Conservation (phyloP, 2,113 vertebrate species). For the Corythoichthys haematopterus region DNA sequence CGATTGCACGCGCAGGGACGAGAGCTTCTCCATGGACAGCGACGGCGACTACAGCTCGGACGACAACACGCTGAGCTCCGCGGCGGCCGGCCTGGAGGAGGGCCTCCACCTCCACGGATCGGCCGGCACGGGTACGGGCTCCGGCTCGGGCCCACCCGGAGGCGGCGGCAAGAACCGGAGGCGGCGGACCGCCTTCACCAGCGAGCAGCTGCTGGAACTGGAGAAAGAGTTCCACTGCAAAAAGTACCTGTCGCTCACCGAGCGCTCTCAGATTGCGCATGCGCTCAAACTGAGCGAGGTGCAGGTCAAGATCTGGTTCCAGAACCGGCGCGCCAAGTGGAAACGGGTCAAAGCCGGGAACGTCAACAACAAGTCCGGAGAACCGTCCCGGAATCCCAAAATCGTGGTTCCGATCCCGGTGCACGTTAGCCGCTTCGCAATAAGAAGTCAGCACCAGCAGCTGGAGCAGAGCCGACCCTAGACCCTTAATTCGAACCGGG, state of each 20-base stretch:
- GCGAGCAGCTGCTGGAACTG: constrained; percentile 96
- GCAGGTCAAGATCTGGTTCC: constrained; percentile 99
- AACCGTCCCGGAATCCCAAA: constrained; percentile 93
- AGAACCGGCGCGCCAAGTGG: constrained; percentile 98
- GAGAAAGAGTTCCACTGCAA: constrained; percentile 99
- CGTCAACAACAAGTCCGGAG: constrained; percentile 94
- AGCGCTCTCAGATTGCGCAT: constrained; percentile 97
- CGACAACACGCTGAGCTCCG: constrained; percentile 77
- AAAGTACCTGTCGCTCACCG: constrained; percentile 96
- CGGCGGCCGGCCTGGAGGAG: constrained; percentile 82
- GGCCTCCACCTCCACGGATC: constrained; percentile 61
- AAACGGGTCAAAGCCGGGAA: constrained; percentile 98
- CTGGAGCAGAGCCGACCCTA: constrained; percentile 92
- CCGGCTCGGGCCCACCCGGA: constrained; percentile 37
- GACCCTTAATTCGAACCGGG: neutral
- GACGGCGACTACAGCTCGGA: constrained; percentile 98
- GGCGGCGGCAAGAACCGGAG: constrained; percentile 88
- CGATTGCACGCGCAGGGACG: constrained; percentile 83
- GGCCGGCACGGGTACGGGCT: constrained; percentile 42
- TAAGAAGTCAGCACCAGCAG: constrained; percentile 97
- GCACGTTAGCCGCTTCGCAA: constrained; percentile 96
- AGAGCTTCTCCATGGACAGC: constrained; percentile 95
- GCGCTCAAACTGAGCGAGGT: constrained; percentile 97
- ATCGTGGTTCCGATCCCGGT: constrained; percentile 98
- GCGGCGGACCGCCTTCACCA: constrained; percentile 93